Evolutionary conservation across 2,113 vertebrate genomes (phyloP).

Genomic region (Zosterops lateralis): DNA sequence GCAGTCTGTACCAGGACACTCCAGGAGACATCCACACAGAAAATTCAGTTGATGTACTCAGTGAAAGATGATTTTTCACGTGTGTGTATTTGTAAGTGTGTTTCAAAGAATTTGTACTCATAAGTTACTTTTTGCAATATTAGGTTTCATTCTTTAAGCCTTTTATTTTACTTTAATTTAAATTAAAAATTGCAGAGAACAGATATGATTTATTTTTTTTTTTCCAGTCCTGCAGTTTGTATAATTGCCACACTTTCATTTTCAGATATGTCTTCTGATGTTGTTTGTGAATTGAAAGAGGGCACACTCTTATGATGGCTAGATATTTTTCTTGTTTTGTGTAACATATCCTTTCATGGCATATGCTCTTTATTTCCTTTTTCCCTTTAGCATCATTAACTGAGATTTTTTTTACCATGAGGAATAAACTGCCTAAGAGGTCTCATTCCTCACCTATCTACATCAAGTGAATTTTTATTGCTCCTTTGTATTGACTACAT

Average conservation of each 20-base stretch:
- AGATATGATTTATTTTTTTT: not conserved
- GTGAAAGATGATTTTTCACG: not conserved
- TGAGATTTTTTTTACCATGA: not conserved
- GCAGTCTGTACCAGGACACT: not conserved
- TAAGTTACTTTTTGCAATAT: not conserved
- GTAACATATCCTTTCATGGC: not conserved
- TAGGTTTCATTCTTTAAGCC: not conserved
- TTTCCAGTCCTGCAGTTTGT: not conserved
- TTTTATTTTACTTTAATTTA: not conserved
- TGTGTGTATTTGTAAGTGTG: not conserved
- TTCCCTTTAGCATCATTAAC: not conserved
- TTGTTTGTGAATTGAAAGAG: not conserved
- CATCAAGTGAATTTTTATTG: not conserved
- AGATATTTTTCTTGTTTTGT: not conserved
- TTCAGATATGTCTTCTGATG: not conserved
- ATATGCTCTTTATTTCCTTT: not conserved
- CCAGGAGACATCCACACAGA: not conserved
- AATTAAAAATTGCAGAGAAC: not conserved
- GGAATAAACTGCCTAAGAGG: not conserved
- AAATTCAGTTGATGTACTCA: not conserved
- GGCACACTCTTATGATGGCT: not conserved
- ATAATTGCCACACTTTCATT: not conserved
- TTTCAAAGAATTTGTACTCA: not conserved
- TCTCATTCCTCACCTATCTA: not conserved
- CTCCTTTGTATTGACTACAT: not conserved